Evolutionary conservation across 2,888 invertebrate species (phyloP), one percentile per base, ranked within the genome.

Genomic region (Erannis defoliaria): DNA sequence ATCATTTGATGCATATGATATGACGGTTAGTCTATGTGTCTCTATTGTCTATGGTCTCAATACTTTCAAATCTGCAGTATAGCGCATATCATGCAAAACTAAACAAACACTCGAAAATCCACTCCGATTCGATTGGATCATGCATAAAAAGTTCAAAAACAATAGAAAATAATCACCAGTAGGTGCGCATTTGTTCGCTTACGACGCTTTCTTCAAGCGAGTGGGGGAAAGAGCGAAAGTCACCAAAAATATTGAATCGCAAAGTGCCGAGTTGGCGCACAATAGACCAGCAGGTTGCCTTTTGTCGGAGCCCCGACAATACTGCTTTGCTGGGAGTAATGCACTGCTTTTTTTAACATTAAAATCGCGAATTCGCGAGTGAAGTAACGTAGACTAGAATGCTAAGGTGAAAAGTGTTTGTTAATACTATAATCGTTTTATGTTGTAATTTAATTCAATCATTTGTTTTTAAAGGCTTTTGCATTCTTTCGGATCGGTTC

Each of bases 211-310:
- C 51, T 66, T 67, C 67, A 54, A 33, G 33, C 33, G 65, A 38
- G 42, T 26, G 45, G 46, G 51, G 48, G 62, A 67, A 67, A 65
- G 57, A 58, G 56, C 62, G 58, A 69, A 74, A 88, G 85, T 89
- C 90, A 88, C 89, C 90, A 84, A 91, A 91, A 91, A 92, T 92
- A 91, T 91, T 92, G 91, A 90, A 84, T 89, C 81, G 85, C 88
- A 86, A 90, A 90, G 90, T 91, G 90, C 90, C 89, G 90, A 84
- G 84, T 84, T 77, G 71, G 81, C 76, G 67, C 79, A 91, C 91
- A 91, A 90, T 88, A 80, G 81, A 74, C 82, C 91, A 89, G 91
- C 91, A 91, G 91, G 92, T 90, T 80, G 86, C 81, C 90, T 74
- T 85, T 91, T 92, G 90, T 89, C 71, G 60, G 26, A 10, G 49